Evolutionary conservation across 1,140 invertebrate genomes (phyloP).

Genomic region (Cotesia vestalis): DNA sequence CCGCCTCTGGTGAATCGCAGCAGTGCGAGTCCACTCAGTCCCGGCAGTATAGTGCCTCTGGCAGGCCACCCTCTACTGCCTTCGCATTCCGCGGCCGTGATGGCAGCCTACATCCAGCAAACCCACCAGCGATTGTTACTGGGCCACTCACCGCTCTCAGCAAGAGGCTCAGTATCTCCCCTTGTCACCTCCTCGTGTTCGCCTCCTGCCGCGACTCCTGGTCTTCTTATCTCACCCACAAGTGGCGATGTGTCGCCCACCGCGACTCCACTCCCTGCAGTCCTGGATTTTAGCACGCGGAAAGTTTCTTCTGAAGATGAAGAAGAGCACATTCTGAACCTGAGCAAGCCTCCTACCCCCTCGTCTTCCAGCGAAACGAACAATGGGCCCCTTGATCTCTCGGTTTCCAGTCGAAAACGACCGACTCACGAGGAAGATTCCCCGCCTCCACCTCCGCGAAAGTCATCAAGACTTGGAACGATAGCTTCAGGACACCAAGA

Average conservation of each 20-base stretch:
- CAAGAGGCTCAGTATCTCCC: constrained; percentile 68
- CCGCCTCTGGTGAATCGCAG: constrained; percentile 69
- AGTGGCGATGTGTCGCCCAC: constrained; percentile 58
- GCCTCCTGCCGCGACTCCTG: constrained; percentile 65
- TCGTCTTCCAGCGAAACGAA: constrained; percentile 68
- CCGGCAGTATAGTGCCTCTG: constrained; percentile 62
- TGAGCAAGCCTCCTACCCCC: constrained; percentile 70
- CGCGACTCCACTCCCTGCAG: constrained; percentile 67
- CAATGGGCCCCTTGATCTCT: constrained; percentile 82
- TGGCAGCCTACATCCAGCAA: constrained; percentile 80
- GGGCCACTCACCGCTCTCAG: constrained; percentile 74
- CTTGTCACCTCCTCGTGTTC: constrained; percentile 70
- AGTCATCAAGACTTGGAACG: constrained; percentile 70
- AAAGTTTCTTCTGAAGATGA: constrained; percentile 69
- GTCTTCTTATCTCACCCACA: constrained; percentile 58
- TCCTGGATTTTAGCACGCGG: constrained; percentile 82
- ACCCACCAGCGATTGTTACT: constrained; percentile 78
- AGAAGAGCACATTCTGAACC: constrained; percentile 72
- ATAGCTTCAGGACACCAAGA: constrained; percentile 56
- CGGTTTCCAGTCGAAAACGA: constrained; percentile 77
- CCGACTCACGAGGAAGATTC: constrained; percentile 71
- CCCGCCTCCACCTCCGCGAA: constrained; percentile 70
- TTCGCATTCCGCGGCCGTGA: constrained; percentile 77
- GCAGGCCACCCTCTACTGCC: constrained; percentile 69
- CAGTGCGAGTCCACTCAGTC: constrained; percentile 65